Evolutionary conservation across 2,888 invertebrate genomes (phyloP), one percentile per base, ranked within the genome.

Genomic region (Trachelus tabidus): DNA sequence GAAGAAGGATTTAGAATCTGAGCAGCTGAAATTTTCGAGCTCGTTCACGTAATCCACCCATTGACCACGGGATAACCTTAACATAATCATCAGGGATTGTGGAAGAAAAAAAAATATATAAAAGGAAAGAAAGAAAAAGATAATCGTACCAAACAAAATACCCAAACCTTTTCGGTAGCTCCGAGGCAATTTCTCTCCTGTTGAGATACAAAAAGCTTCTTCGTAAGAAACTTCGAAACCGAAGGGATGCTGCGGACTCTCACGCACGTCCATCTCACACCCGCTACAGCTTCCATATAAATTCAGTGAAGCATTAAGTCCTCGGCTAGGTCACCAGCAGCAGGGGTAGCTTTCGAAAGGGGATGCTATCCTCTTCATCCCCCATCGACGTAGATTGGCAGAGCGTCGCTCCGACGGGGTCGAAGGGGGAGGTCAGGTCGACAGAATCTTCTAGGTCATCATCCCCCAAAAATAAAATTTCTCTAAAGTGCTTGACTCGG

Each of bases 261-360:
- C 56, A 56, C 56, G 23, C 9, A 23, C 23, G 56, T 56, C 9
- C 56, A 56, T 56, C 56, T 56, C 56, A 2, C 23, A 9, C 9
- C 56, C 56, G 9, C 2, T 9, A 6, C 9, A 23, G 23, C 71
- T 71, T 71, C 31, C 4, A 71, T 71, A 71, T 31, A 71, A 71
- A 71, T 71, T 71, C 71, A 71, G 71, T 71, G 71, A 71, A 71
- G 71, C 71, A 30, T 71, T 71, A 11, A 23, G 31, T 71, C 31
- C 33, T 15, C 71, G 71, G 9, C 9, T 56, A 23, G 56, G 56
- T 56, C 56, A 56, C 56, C 56, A 2, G 23, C 23, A 23, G 23
- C 23, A 56, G 56, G 56, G 56, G 56, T 56, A 23, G 23, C 23
- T 9, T 15, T 56, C 56, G 23, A 23, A 56, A 9, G 23, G 23